Evolutionary conservation across 1,140 invertebrate species (phyloP), one percentile per base, ranked within the genome.

Genomic region (Adelges cooleyi): DNA sequence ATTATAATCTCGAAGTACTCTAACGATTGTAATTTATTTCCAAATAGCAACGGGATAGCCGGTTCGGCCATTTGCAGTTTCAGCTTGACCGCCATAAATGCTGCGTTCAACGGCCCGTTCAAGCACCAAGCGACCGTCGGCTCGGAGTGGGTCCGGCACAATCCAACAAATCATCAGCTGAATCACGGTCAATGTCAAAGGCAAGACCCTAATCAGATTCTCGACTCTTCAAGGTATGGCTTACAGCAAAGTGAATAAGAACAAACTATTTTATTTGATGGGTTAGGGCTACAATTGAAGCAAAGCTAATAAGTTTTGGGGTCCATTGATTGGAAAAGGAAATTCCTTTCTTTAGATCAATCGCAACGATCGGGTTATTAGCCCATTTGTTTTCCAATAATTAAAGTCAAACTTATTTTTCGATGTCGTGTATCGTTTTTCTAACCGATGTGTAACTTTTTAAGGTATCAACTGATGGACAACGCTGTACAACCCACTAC

Each of bases 1-100:
- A n/a, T n/a, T n/a, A n/a, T n/a, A n/a, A n/a, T n/a, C n/a, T n/a
- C n/a, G 29, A 33, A 33, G 5, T 33, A 33, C 5, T 33, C 5
- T 33, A 6, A 33, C 29, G 29, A 33, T 33, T 33, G n/a, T n/a
- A 33, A 33, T 6, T 67, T 67, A 52, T 69, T 71, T 73, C 65
- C 74, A 77, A 72, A 72, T 75, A 90, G 87, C 17, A 95, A 95
- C 72, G 87, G 89, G 68, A 92, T 98, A 67, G 81, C 85, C 13
- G 93, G 92, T 8, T 95, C 93, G 10, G 94, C 95, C 0, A 83
- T 98, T 0, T 98, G 95, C 75, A 84, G 88, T 0, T 98, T 90
- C 77, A 92, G 87, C 71, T 82, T 95, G 75, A 82, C 84, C 0
- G 80, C 90, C 0, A 89, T 98, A 11, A 80, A 86, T 46, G 77